Evolutionary conservation across 2,113 vertebrate genomes (phyloP).

Genomic region (Oreamnos americanus): DNA sequence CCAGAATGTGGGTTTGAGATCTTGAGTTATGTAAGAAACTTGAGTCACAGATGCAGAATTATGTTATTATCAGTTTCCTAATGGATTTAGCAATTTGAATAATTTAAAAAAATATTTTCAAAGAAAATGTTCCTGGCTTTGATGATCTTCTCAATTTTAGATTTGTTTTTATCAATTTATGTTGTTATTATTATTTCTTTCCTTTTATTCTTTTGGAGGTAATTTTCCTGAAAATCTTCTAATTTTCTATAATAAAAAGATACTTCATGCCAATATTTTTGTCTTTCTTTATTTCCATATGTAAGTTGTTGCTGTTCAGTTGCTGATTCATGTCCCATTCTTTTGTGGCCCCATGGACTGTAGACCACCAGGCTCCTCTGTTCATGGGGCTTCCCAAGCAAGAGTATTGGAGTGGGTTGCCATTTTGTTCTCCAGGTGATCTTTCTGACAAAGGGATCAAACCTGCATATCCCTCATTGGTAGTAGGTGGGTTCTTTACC

Average conservation of each 20-base stretch:
- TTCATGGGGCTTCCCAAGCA: background rate
- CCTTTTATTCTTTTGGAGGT: background rate
- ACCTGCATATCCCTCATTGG: background rate
- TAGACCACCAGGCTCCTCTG: background rate
- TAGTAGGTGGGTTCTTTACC: background rate
- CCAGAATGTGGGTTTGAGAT: background rate
- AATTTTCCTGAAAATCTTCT: background rate
- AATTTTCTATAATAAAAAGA: background rate
- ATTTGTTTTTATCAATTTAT: background rate
- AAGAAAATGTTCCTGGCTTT: background rate
- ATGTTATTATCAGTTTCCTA: background rate
- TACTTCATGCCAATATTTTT: background rate
- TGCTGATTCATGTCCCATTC: background rate
- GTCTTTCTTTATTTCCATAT: background rate
- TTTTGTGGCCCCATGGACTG: background rate
- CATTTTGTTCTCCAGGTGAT: background rate
- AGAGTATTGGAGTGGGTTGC: background rate
- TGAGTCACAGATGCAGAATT: background rate
- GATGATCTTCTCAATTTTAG: background rate
- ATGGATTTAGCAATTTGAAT: background rate
- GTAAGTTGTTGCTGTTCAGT: background rate
- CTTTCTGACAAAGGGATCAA: background rate
- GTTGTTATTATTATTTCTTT: background rate
- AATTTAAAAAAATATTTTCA: background rate
- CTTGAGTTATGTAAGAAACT: background rate